Percentiles rank a stretch among this genome's conserved stretches.
Conservation (phyloP, 2,888 invertebrate species). For the Laspeyria flexula region DNA sequence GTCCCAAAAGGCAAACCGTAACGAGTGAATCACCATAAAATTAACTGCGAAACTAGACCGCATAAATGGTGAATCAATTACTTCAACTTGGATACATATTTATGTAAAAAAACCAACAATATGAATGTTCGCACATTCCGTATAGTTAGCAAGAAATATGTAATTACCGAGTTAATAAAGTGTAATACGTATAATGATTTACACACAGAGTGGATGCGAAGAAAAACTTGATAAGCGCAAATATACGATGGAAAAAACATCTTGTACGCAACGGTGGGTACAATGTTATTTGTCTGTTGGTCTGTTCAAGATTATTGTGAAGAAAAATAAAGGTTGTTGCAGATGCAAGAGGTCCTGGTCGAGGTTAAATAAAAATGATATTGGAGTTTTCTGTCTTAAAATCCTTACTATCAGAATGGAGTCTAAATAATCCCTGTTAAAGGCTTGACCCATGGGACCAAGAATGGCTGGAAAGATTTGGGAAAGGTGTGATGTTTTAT, state of each 20-base stretch:
- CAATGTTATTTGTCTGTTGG: not conserved
- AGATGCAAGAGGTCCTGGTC: too few relatives aligned
- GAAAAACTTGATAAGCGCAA: constrained; percentile 37
- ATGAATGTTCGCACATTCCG: constrained; percentile 57
- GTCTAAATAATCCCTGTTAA: too few relatives aligned
- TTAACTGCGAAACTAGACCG: not conserved
- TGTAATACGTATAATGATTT: constrained; percentile 56
- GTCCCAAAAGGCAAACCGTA: not conserved
- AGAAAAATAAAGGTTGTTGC: too few relatives aligned
- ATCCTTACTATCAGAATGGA: too few relatives aligned
- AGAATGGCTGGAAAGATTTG: too few relatives aligned
- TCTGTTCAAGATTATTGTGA: not conserved
- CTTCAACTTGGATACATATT: constrained; percentile 8
- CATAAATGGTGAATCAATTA: constrained; percentile 24
- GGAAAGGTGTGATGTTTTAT: too few relatives aligned
- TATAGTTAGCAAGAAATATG: constrained; percentile 44
- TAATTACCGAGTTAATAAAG: constrained; percentile 58
- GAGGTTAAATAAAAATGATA: too few relatives aligned
- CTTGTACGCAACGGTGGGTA: constrained; percentile 22
- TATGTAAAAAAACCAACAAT: constrained; percentile 31
- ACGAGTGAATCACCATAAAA: constrained; percentile 1
- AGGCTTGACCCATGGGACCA: too few relatives aligned
- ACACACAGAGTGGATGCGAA: constrained; percentile 32
- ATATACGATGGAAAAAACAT: constrained; percentile 25
- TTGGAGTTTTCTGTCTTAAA: too few relatives aligned